Base-by-base conservation (phyloP, 1,140 invertebrate genomes). In the Amyelois transitella region DNA sequence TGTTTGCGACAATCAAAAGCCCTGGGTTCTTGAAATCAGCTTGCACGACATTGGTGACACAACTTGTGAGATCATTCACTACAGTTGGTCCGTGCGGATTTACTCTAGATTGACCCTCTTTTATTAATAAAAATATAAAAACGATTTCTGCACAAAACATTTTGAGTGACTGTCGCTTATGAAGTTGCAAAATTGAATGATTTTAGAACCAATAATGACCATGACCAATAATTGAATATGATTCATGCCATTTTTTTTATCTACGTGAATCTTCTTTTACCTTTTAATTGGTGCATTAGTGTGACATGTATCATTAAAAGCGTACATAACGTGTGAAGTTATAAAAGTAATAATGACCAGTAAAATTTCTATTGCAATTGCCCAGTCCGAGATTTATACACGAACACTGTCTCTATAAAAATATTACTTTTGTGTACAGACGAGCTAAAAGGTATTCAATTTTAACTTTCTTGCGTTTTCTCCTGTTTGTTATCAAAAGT, bases 61-160 rank as follows among this genome's bases (percentile, higher is more conserved):
- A 88, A 20, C 64, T 71, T 1, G 71, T 64, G 20, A 70, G 81
- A 44, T 88, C 69, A 14, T 60, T 66, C 0, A 74, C 59, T 0
- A 86, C 64, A 10, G 66, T 77, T 10, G 79, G 77, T 18, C 74
- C 75, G 17, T 69, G 50, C 0, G 76, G 72, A 61, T 81, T 80
- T 3, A 78, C 50, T 21, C 50, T 52, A 32, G 68, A 64, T 48
- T 62, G 38, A 6, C 55, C 53, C 24, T 51, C 25, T 7, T 17
- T 3, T 8, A 28, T 18, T 6, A 55, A 38, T 6, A 60, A 45
- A 47, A 55, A 10, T 24, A 24, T 21, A 12, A 43, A 21, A 12
- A 21, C 18, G n/a, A 48, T 18, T 21, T 48, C 21, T 21, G 21
- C 19, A 22, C 7, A n/a, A 14, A 19, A n/a, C 12, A 48, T 48